Base-by-base conservation (phyloP, 1,140 invertebrate species). In the Drosophila albomicans region DNA sequence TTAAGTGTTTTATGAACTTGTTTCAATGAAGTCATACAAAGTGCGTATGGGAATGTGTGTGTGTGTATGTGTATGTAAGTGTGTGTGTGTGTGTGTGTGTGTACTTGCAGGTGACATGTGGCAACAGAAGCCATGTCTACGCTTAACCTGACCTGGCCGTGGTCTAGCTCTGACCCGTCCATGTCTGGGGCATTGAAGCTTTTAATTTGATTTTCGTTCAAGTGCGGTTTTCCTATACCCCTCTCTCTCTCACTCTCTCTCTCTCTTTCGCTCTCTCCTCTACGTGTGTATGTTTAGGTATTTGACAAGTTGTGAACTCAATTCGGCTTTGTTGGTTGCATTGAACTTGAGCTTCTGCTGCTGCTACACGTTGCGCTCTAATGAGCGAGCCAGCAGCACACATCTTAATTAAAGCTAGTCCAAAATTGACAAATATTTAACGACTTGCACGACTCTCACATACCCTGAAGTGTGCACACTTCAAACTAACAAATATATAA, bases 131-230 rank as follows among this genome's bases (percentile, higher is more conserved):
- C 73, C 68, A 71, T 65, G 68, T 71, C 68, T 71, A 64, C 58
- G 73, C 38, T 64, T 71, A 54, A 71, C 45, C 73, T 72, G 73
- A 67, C 35, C 64, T 73, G 64, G 35, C 51, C 54, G 63, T 73
- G 35, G 63, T 66, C 67, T 30, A 8, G 11, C 58, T 54, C 56
- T 43, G 45, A 64, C 72, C 72, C 72, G 51, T 82, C 84, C 78
- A 66, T 80, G 84, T 81, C 72, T 75, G 66, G 52, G 51, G 72
- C 84, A 89, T 88, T 87, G 84, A 87, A 87, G 84, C 85, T 88
- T 88, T 88, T 88, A 88, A 88, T 88, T 88, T 88, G 84, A 88
- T 89, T 88, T 88, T 88, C 84, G 80, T 89, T 88, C 84, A 89
- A 88, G 84, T 88, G 84, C 82, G 85, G 84, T 89, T 88, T 87